phyloP scores from a whole-genome alignment of 53 echinoderm and acorn worm species.

The Arbacia lixula region DNA sequence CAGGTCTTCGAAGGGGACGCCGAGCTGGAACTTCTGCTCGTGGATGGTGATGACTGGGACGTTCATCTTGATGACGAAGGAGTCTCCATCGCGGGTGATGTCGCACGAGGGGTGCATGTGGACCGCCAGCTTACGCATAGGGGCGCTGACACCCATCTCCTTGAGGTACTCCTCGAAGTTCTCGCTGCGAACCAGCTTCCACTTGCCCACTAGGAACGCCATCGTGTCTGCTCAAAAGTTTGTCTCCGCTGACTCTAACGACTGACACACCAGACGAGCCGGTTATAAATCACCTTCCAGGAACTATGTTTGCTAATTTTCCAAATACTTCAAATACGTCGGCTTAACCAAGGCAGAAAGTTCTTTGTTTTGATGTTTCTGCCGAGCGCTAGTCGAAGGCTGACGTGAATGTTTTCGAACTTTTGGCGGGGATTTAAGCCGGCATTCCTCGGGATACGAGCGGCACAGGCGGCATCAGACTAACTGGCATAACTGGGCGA shows the following conservation, averaged over 20 bases:
- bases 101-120: constrained; percentile 91
- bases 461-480: constrained; percentile 3
- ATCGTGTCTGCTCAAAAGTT: constrained; percentile 48
- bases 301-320: not conserved
- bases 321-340: not conserved
- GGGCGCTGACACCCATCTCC: constrained; percentile 79
- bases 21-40: constrained; percentile 85
- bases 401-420: constrained; percentile 17
- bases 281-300: not conserved
- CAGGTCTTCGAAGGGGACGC: constrained; percentile 82
- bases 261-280: not conserved
- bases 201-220: constrained; percentile 78
- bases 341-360: too few species aligned
- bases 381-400: not conserved
- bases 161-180: constrained; percentile 94
- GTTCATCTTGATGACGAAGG: constrained; percentile 86
- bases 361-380: not conserved
- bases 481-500: constrained; percentile 20
- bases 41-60: constrained; percentile 92
- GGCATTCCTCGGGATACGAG: constrained; percentile 19
- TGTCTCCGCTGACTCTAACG: not conserved
- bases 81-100: constrained; percentile 65
- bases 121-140: constrained; percentile 84
- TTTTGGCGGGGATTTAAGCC: not conserved
- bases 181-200: constrained; percentile 90